Base-by-base conservation (phyloP, 2,888 invertebrate genomes). In the Phytoseiulus persimilis region DNA sequence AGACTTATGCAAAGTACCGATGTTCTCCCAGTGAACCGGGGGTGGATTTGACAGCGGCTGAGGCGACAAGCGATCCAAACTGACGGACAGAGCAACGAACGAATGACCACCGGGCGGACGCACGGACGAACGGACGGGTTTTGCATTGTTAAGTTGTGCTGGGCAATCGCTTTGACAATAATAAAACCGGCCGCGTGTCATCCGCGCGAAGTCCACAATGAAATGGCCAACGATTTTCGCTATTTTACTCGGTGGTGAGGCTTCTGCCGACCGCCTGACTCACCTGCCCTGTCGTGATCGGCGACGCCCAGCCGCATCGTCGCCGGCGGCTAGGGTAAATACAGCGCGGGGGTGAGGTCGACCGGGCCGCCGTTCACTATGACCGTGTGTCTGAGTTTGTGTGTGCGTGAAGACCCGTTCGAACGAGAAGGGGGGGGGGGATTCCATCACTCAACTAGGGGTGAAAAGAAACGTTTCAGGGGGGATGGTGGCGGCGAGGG, bases 81-180 rank as follows among this genome's bases (percentile, higher is more conserved):
- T 65, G 65, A 65, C 65, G 65, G 65, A 65, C 65, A 65, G 65
- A 65, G 65, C 65, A 65, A 65, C 65, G 65, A 65, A 65, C 65
- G 65, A 28, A 65, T 65, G 65, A 65, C 65, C 65, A 65, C 9
- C 65, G 65, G 28, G 28, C 65, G 65, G 65, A 65, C 65, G 65
- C 39, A 39, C 39, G 39, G 39, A 39, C 39, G 65, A 65, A 65
- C 65, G 65, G 65, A 65, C 65, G 65, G 28, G 65, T 65, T 65
- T 65, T 65, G 65, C 65, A 65, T 65, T 65, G 65, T 65, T 65
- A 65, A 65, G 65, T 65, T 65, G 65, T 65, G 65, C 65, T 65
- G 65, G 65, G 9, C 65, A 65, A 65, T 65, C 65, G 65, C 65
- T 65, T 65, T 65, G 65, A 65, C 65, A 65, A 65, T 65, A 65